Percentiles rank a stretch among this genome's conserved stretches.
Conservation (phyloP, 2,888 invertebrate genomes). For the Gymnoscelis rufifasciata region DNA sequence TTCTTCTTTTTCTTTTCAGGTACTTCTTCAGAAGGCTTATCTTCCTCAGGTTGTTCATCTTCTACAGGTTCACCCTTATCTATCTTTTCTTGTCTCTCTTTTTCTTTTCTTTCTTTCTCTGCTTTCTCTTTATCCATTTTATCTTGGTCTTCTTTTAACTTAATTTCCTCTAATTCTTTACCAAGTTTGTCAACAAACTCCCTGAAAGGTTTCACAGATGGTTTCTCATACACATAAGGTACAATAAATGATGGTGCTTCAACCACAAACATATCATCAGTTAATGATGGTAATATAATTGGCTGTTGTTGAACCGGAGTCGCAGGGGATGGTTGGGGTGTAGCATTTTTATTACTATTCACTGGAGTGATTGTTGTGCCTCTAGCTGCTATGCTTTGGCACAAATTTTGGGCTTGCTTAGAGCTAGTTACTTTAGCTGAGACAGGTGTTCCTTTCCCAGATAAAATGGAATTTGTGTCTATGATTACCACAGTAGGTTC, state of each 20-base stretch:
- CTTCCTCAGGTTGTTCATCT: slow-evolving; percentile 38
- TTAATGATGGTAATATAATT: slow-evolving; percentile 86
- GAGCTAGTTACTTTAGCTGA: slow-evolving; percentile 29
- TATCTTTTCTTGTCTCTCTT: slow-evolving; percentile 63
- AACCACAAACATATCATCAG: slow-evolving; percentile 95
- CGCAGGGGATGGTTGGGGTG: slow-evolving; percentile 21
- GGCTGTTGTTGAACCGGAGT: slow-evolving; percentile 45
- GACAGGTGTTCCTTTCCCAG: slow-evolving; percentile 52
- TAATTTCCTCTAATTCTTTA: slow-evolving; percentile 78
- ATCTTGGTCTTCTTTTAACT: slow-evolving; percentile 60
- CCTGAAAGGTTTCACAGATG: slow-evolving; percentile 88
- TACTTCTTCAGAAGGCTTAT: slow-evolving; percentile 47
- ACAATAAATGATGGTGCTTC: slow-evolving; percentile 96
- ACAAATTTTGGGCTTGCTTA: slow-evolving; percentile 61
- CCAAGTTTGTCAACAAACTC: slow-evolving; percentile 84
- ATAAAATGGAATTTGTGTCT: slow-evolving; percentile 86
- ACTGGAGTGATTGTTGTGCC: slow-evolving; percentile 79
- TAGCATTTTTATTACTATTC: slow-evolving; percentile 53
- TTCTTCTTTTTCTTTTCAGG: slow-evolving; percentile 47
- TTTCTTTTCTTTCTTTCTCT: slow-evolving; percentile 61
- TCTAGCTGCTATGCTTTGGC: slow-evolving; percentile 70
- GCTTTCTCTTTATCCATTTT: slow-evolving; percentile 51
- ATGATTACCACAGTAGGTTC: slow-evolving; percentile 90
- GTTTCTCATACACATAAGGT: slow-evolving; percentile 95
- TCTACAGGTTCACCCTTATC: slow-evolving; percentile 45